Conservation (phyloP, 2,888 invertebrate species). For the Chrysolina americana region DNA sequence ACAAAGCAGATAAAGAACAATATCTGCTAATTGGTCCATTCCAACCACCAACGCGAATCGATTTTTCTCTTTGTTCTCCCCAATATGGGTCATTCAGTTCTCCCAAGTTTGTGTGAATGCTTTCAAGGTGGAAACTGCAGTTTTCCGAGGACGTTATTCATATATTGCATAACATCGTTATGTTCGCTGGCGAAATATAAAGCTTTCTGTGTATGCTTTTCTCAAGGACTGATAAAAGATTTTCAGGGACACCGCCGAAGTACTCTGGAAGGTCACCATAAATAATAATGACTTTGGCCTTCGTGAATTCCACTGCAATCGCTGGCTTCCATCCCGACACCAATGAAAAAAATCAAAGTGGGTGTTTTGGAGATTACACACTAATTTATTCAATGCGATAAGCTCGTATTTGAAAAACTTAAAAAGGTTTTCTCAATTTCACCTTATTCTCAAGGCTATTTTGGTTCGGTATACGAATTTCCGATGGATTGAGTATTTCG, state of each 20-base stretch:
- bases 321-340: not conserved
- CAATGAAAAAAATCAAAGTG: not conserved
- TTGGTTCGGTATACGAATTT: no score
- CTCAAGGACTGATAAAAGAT: constrained; percentile 45
- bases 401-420: constrained; percentile 2
- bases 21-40: constrained; percentile 16
- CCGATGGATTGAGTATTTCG: no score
- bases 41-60: constrained; percentile 18
- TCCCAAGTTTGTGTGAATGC: constrained; percentile 37
- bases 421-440: not conserved
- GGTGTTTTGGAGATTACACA: not conserved
- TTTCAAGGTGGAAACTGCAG: constrained; percentile 48
- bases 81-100: constrained; percentile 25
- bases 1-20: not conserved
- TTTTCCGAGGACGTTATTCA: constrained; percentile 36
- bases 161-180: constrained; percentile 45
- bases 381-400: constrained; percentile 16
- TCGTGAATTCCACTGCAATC: constrained; percentile 14
- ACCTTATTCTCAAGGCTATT: constrained; percentile 2
- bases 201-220: constrained; percentile 33
- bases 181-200: constrained; percentile 25
- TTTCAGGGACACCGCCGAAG: constrained; percentile 41
- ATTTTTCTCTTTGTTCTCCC: constrained; percentile 12
- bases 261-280: constrained; percentile 41
- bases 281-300: constrained; percentile 33